These are phyloP conservation scores for Calameuta filiformis DNA, from an alignment of 2,888 invertebrate species.

Conservation along the genomic window DNA sequence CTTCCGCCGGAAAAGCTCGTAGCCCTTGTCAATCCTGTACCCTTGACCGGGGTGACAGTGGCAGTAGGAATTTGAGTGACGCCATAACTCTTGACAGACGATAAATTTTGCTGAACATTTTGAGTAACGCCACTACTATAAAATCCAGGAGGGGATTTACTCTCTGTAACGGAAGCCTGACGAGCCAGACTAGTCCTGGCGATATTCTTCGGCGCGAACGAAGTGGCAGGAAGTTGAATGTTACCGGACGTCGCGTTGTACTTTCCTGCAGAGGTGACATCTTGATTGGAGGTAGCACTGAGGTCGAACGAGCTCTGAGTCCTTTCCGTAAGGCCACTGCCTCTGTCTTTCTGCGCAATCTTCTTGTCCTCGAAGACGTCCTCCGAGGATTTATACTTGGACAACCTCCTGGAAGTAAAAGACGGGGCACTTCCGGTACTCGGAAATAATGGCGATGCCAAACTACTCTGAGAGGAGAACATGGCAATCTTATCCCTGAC, in stretches of 20 bases:
- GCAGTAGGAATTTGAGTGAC: not conserved
- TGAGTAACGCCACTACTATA: not conserved
- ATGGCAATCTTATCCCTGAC: conserved; percentile 89
- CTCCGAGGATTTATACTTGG: conserved; percentile 64
- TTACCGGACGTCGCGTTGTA: not conserved
- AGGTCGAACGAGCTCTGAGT: conserved; percentile 56
- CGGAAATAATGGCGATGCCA: conserved; percentile 52
- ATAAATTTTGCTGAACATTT: not conserved
- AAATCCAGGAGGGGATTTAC: not conserved
- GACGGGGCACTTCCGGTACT: conserved; percentile 55
- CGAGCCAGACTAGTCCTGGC: not conserved
- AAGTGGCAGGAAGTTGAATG: conserved; percentile 26
- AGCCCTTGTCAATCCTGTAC: conserved; percentile 49
- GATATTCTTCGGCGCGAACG: conserved; percentile 6
- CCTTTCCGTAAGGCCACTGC: conserved; percentile 44
- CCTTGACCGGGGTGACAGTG: not conserved
- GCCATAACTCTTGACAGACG: not conserved
- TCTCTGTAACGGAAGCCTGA: not conserved
- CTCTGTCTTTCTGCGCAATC: conserved; percentile 31
- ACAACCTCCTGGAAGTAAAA: conserved; percentile 65
- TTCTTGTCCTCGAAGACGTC: conserved; percentile 53
- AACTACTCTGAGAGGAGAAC: conserved; percentile 72
- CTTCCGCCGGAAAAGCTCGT: conserved; percentile 65
- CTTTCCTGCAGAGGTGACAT: conserved; percentile 29
- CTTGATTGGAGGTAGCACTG: not conserved